Base-by-base conservation (phyloP, 2,888 invertebrate species). In the Erebia palarica region DNA sequence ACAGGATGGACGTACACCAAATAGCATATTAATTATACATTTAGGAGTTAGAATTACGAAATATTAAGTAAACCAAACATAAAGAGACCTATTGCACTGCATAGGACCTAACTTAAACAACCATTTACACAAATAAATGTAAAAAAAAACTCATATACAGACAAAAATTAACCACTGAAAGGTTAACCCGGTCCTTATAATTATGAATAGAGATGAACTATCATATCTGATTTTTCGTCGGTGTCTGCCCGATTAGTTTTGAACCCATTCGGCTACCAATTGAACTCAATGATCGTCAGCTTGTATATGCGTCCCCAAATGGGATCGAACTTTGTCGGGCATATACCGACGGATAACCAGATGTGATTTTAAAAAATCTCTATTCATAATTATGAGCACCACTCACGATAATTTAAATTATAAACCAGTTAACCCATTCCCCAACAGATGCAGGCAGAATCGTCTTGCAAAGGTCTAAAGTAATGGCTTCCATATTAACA, bases 1-100 rank as follows among this genome's bases (percentile, higher is more conserved):
- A 92, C 91, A 92, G 83, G 89, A 87, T 92, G 92, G 91, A 91
- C 91, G 92, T 91, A 92, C 92, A 92, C 91, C 92, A 91, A 91
- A 87, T 87, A 92, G 90, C 89, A 88, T 87, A 74, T 68, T 75
- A 86, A 89, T 82, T 86, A 87, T 88, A 90, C 90, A 92, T 86
- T 86, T 87, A 90, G 82, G 85, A 87, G 89, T 91, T 90, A 90
- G 87, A 84, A 85, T 85, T 84, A 84, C 81, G 84, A 84, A 87
- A 87, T 83, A 76, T 74, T 84, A 86, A 86, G 86, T 84, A 84
- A 84, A 63, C 21, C 73, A 76, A 78, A 78, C 80, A 81, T 82
- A 83, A 63, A 84, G 86, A 88, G 86, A 83, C 85, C 89, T 86
- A 89, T 85, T 83, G 84, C 80, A 79, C 78, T 78, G 85, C 76